Evolutionary conservation across 2,888 invertebrate species (phyloP).

Genomic region (Platycheirus albimanus): DNA sequence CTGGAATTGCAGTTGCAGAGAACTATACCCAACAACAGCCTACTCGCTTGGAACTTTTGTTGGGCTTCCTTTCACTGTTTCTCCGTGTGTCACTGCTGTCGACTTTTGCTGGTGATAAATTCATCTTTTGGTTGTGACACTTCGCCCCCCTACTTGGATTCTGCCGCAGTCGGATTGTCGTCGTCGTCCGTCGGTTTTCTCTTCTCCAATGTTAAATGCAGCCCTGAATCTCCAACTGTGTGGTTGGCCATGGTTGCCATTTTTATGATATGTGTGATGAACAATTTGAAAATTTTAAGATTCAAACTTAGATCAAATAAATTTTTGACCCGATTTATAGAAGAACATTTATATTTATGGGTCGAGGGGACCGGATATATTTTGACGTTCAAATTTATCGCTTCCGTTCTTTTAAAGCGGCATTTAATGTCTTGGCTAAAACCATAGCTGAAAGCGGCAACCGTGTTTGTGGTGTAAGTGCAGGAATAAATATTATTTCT

Average conservation of each 20-base stretch:
- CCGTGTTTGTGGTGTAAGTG: slow-evolving; percentile 1
- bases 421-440: too few relatives aligned
- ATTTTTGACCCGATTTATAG: too few relatives aligned
- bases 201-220: slow-evolving; percentile 21
- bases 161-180: slow-evolving; percentile 6
- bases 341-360: too few relatives aligned
- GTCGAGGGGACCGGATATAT: too few relatives aligned
- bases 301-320: not conserved
- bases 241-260: not conserved
- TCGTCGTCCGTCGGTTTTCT: not conserved
- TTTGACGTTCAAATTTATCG: too few relatives aligned
- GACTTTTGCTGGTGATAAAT: slow-evolving; percentile 78
- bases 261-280: not conserved
- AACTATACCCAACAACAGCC: slow-evolving; percentile 18
- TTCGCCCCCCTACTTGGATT: slow-evolving; percentile 62
- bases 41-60: slow-evolving; percentile 59
- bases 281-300: not conserved
- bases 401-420: too few relatives aligned
- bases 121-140: slow-evolving; percentile 78
- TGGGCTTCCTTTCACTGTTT: slow-evolving; percentile 65
- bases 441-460: not conserved
- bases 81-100: slow-evolving; percentile 73
- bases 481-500: not conserved
- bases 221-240: slow-evolving; percentile 46
- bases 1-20: slow-evolving; percentile 36